Percentiles rank a stretch among this genome's conserved stretches.
Evolutionary conservation across 1,140 invertebrate species (phyloP).

Genomic region (Aphaenogaster floridana): DNA sequence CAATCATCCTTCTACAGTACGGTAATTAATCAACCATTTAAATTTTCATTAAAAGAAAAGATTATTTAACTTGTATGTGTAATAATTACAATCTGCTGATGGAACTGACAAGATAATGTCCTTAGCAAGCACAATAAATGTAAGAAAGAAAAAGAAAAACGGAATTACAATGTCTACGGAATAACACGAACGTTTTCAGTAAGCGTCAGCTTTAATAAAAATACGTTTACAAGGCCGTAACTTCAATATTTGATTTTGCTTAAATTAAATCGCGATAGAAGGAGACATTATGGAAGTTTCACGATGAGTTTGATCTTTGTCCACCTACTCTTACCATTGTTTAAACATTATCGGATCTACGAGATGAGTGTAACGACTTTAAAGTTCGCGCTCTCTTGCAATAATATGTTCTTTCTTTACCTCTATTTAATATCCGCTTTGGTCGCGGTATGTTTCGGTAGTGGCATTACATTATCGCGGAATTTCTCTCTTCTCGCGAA

Average conservation of each 20-base stretch:
- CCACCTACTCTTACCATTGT: slow-evolving; percentile 36
- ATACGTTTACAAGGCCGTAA: slow-evolving; percentile 41
- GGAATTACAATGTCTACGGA: slow-evolving; percentile 54
- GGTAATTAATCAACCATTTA: background rate
- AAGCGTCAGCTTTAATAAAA: slow-evolving; percentile 60
- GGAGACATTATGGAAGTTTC: slow-evolving; percentile 24
- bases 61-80: background rate
- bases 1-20: background rate
- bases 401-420: slow-evolving; percentile 45
- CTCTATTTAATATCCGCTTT: slow-evolving; percentile 45
- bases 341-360: slow-evolving; percentile 39
- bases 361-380: slow-evolving; percentile 27
- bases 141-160: slow-evolving; percentile 23
- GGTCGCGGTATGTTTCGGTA: slow-evolving; percentile 9
- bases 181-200: slow-evolving; percentile 39
- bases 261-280: slow-evolving; percentile 67
- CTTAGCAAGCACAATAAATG: background rate
- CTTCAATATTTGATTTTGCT: slow-evolving; percentile 69
- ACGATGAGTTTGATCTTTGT: slow-evolving; percentile 52
- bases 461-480: slow-evolving; percentile 26
- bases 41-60: background rate
- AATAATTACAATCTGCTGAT: background rate
- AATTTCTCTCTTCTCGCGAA: slow-evolving; percentile 31
- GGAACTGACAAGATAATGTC: slow-evolving; percentile 10
- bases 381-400: background rate